These are phyloP conservation scores for Ceratoteleas bidentatus DNA, from an alignment of 1,140 invertebrate genomes.

Conservation along the genomic window DNA sequence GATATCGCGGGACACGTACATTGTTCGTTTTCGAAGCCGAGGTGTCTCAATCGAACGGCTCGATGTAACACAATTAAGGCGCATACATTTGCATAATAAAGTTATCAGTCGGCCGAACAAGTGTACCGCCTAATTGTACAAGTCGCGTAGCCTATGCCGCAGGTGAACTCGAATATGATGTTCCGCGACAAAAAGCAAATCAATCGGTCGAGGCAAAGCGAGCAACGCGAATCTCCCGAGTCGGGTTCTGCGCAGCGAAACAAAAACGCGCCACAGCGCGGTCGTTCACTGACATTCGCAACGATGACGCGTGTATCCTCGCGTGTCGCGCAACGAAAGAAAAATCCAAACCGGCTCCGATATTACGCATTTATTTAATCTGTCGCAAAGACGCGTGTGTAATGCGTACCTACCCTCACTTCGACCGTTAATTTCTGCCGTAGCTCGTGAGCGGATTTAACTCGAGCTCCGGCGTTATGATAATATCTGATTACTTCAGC, in stretches of 20 bases:
- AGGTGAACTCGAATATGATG: too few species aligned
- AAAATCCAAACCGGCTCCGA: slow-evolving; percentile 60
- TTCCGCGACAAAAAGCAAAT: neutral
- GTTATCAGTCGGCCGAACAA: too few species aligned
- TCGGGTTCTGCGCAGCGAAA: slow-evolving; percentile 23
- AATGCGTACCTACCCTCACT: slow-evolving; percentile 58
- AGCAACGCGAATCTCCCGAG: slow-evolving; percentile 7
- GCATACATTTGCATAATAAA: too few species aligned
- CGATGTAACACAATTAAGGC: too few species aligned
- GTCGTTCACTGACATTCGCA: slow-evolving; percentile 53
- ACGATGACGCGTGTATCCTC: slow-evolving; percentile 59
- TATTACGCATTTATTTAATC: slow-evolving; percentile 66
- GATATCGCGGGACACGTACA: neutral
- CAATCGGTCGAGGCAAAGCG: neutral
- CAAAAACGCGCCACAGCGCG: slow-evolving; percentile 29
- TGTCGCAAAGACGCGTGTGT: slow-evolving; percentile 47
- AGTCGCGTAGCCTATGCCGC: too few species aligned
- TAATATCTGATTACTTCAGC: slow-evolving; percentile 66
- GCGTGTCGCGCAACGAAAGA: slow-evolving; percentile 64
- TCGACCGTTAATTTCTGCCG: slow-evolving; percentile 64
- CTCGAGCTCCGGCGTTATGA: slow-evolving; percentile 53
- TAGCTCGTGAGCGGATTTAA: slow-evolving; percentile 62
- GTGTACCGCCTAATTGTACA: too few species aligned
- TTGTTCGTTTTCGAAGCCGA: neutral
- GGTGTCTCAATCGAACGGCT: neutral